These are phyloP conservation scores for Chrysopilus asiliformis DNA, from an alignment of 2,888 invertebrate genomes.

Conservation along the genomic window DNA sequence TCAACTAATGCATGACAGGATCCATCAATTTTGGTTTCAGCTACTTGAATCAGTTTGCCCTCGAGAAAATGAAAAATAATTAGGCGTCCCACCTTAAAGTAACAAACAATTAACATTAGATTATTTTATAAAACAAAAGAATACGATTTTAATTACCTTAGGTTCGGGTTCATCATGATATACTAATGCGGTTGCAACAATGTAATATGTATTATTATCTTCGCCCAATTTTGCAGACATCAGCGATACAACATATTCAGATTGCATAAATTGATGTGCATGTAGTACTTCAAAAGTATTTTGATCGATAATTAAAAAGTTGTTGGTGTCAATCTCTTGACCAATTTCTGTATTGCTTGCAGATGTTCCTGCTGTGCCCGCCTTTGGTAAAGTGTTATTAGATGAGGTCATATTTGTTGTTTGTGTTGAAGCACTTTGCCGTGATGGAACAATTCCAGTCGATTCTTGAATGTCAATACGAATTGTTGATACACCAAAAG, in stretches of 20 bases:
- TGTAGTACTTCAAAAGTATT: slow-evolving; percentile 96
- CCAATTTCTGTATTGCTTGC: slow-evolving; percentile 40
- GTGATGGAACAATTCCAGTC: slow-evolving; percentile 48
- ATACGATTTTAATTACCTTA: slow-evolving; percentile 38
- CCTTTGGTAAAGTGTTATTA: slow-evolving; percentile 40
- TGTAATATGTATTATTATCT: slow-evolving; percentile 82
- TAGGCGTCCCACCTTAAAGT: slow-evolving; percentile 47
- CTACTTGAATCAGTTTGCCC: slow-evolving; percentile 69
- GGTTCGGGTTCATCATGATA: slow-evolving; percentile 95
- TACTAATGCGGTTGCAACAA: slow-evolving; percentile 88
- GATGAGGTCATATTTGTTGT: slow-evolving; percentile 50
- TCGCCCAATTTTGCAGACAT: slow-evolving; percentile 84
- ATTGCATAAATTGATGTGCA: slow-evolving; percentile 81
- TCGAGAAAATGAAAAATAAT: slow-evolving; percentile 84
- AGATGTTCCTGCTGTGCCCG: slow-evolving; percentile 34
- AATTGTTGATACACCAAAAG: slow-evolving; percentile 87
- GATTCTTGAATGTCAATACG: slow-evolving; percentile 78
- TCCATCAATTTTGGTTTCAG: slow-evolving; percentile 95
- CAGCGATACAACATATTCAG: slow-evolving; percentile 82
- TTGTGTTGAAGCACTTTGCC: slow-evolving; percentile 67
- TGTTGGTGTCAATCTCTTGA: slow-evolving; percentile 82
- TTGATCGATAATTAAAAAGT: slow-evolving; percentile 83
- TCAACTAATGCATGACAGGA: slow-evolving; percentile 85
- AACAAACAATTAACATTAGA: background rate
- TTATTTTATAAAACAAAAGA: background rate